Evolutionary conservation across 2,113 vertebrate genomes (phyloP), one percentile per base, ranked within the genome.

Genomic region (Pseudorectes ferrugineus): DNA sequence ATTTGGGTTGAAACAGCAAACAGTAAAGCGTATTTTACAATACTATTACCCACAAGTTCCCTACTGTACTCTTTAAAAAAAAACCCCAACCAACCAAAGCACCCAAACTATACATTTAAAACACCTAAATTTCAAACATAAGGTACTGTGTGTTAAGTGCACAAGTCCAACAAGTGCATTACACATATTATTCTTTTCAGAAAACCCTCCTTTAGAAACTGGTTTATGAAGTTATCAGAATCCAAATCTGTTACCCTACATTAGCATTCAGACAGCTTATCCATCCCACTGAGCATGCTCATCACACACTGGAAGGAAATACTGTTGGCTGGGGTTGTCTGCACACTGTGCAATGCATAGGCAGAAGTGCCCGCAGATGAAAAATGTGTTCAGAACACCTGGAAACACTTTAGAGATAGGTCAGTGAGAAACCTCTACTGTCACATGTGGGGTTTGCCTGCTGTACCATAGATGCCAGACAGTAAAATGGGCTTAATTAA

Each of bases 291-390:
- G 51, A 67, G 29, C 15, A 13, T 11, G 2, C 20, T 62, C 78
- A n/a, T 14, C 57, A 26, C 54, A 25, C 46, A 12, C 19, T 46
- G 23, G 58, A 52, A 70, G 18, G 14, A 61, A 74, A 25, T 31
- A 5, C 26, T 21, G 3, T 38, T 58, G 78, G 16, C 3, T 40
- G 55, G 71, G 15, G 14, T n/a, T 86, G 76, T 48, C 52, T 85
- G 20, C 14, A 35, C 24, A 2, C 40, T 3, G 0, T 42, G 28
- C 15, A 38, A 11, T 15, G 22, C 3, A 3, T 14, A 49, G 38
- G n/a, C 76, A 62, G 59, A 74, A 62, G 24, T 21, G 40, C 16
- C n/a, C 57, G 58, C 43, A 65, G 38, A 38, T 59, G 35, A 68
- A 25, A 35, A 11, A 10, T 24, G 5, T 58, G 22, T 10, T 70